Evolutionary conservation across 1,140 invertebrate genomes (phyloP), one percentile per base, ranked within the genome.

Genomic region (Oreohelix idahoensis): DNA sequence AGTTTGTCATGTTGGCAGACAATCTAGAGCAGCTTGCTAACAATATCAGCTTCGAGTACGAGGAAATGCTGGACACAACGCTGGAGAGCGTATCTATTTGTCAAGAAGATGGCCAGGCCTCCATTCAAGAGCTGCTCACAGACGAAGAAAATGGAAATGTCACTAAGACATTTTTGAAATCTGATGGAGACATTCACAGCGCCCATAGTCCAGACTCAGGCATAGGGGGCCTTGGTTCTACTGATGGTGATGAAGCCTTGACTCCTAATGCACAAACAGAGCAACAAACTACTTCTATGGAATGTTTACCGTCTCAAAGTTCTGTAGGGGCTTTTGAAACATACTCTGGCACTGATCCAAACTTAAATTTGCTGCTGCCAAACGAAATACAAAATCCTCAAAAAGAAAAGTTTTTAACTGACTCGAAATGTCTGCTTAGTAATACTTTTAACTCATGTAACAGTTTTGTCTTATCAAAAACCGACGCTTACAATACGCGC

Each of bases 41-140:
- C 39, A 82, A 82, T 38, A 82, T 82, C 63, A 82, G 80, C 58
- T 82, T 82, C 38, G 80, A 82, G 71, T 82, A 82, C 35, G 80
- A 82, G n/a, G 80, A 82, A 8, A 49, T 53, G 70, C n/a, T 75
- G 15, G 71, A 82, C 63, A 35, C 70, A 4, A 74, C 80, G 0
- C 45, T 75, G 29, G 69, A 73, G 58, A 82, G 71, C 36, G 80
- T 74, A 2, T 51, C 69, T 11, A 49, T 66, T 26, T 74, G 1
- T 8, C 42, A 63, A 38, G 71, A 75, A 17, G 70, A 75, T n/a
- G 51, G 71, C 26, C 69, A 74, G 36, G 71, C 51, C 0, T 51
- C 71, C 20, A 75, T 75, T 8, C 70, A 82, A 39, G 80, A 82
- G 36, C 39, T 81, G 1, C 42, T 81, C 13, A 81, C 63, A 0